These are phyloP conservation scores for Serinus canaria DNA, from an alignment of 2,113 vertebrate genomes.

Conservation along the genomic window DNA sequence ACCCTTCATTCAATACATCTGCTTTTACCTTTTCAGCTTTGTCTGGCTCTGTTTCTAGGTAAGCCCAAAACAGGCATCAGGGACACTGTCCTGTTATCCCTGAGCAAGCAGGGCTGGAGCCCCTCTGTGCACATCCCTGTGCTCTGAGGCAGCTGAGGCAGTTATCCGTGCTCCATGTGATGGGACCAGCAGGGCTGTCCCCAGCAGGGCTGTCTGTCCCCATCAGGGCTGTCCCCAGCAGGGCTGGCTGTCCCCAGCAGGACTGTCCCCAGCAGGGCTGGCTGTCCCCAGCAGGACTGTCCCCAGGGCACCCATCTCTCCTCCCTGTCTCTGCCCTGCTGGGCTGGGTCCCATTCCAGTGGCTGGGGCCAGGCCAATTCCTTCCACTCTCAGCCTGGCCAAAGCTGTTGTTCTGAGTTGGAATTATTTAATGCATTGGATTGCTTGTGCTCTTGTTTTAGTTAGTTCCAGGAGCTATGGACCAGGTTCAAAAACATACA, in stretches of 20 bases:
- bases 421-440: background rate
- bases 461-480: conserved; percentile 30
- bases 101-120: background rate
- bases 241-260: too few relatives aligned
- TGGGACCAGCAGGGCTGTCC: background rate
- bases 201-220: too few relatives aligned
- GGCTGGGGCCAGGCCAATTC: background rate
- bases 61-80: too few relatives aligned
- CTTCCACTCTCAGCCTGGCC: background rate
- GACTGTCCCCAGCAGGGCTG: too few relatives aligned
- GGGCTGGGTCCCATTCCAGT: accelerated
- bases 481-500: background rate
- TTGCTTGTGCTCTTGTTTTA: background rate
- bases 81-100: accelerated
- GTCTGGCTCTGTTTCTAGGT: background rate
- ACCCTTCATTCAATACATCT: background rate
- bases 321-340: accelerated
- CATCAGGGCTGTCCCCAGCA: too few relatives aligned
- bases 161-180: accelerated
- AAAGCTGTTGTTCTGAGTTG: background rate
- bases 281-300: background rate
- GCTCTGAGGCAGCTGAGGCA: background rate
- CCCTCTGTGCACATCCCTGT: background rate
- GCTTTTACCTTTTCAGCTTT: background rate
- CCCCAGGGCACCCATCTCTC: background rate